phyloP scores from a whole-genome alignment of 2,888 invertebrate genomes.

The Hoplodrina blanda region DNA sequence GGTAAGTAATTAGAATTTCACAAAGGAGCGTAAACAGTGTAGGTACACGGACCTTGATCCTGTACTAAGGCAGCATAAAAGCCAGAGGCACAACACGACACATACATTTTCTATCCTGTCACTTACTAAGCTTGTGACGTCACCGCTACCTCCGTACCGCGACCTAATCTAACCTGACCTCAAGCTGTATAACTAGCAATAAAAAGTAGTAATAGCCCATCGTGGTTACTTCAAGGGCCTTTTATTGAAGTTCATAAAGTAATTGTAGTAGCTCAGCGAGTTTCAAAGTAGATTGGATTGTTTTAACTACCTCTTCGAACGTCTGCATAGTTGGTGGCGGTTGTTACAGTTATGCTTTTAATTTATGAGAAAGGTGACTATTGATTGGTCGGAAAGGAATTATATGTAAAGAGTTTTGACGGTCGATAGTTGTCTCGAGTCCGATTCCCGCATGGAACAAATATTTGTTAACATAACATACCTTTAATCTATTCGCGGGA shows the following conservation, averaged over 20 bases:
- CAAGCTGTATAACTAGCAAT: constrained; percentile 46
- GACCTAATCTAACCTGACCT: constrained; percentile 57
- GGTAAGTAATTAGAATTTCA: constrained; percentile 37
- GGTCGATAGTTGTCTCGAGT: too few species aligned
- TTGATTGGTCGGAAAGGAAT: background rate
- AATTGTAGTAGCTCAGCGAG: constrained; percentile 41
- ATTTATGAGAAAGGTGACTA: constrained; percentile 2
- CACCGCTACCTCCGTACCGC: constrained; percentile 37
- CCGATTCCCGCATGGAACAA: too few species aligned
- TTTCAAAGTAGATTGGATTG: constrained; percentile 47
- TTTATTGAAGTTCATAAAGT: constrained; percentile 62
- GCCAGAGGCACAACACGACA: constrained; percentile 37
- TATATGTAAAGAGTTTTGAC: background rate
- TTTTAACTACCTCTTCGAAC: constrained; percentile 36
- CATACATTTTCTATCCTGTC: constrained; percentile 62
- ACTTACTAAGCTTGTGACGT: constrained; percentile 60
- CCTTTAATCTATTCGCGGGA: too few species aligned
- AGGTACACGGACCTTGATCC: constrained; percentile 46
- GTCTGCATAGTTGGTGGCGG: constrained; percentile 18
- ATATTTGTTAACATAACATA: too few species aligned
- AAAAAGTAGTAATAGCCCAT: constrained; percentile 59
- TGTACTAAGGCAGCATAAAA: constrained; percentile 49
- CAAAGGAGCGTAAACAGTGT: constrained; percentile 40
- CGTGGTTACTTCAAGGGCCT: constrained; percentile 48
- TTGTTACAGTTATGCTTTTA: constrained; percentile 25